Evolutionary conservation across 1,140 invertebrate species (phyloP).

Genomic region (Scaptomyza graminum): DNA sequence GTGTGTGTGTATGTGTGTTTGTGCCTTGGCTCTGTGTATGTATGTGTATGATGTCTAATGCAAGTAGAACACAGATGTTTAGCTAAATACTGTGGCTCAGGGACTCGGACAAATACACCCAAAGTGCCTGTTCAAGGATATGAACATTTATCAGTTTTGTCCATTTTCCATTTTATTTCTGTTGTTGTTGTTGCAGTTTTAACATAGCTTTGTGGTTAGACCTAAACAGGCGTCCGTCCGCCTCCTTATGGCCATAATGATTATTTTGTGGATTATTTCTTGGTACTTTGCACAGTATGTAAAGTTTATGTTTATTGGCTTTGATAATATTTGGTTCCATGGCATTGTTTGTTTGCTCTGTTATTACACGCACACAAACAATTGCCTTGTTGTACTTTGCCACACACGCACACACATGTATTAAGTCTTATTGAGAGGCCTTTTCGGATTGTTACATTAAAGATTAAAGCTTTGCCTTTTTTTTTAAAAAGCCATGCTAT

Average conservation of each 20-base stretch:
- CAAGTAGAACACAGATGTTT: constrained; percentile 60
- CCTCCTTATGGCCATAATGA: constrained; percentile 73
- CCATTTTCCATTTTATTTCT: constrained; percentile 17
- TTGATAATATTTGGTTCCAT: constrained; percentile 75
- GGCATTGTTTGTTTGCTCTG: constrained; percentile 66
- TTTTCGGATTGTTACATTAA: constrained; percentile 52
- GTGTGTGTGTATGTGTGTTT: background rate
- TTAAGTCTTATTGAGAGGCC: constrained; percentile 67
- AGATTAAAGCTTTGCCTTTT: constrained; percentile 28
- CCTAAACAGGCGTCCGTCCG: constrained; percentile 45
- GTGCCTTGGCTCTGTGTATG: background rate
- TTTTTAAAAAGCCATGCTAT: too few species aligned
- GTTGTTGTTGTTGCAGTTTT: constrained; percentile 65
- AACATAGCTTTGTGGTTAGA: constrained; percentile 59
- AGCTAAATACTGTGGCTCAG: constrained; percentile 49
- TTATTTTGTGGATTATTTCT: constrained; percentile 76
- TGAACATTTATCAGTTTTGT: constrained; percentile 57
- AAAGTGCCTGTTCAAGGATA: constrained; percentile 33
- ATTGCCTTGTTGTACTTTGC: background rate
- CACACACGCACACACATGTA: constrained; percentile 42
- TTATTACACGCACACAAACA: constrained; percentile 57
- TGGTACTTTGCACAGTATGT: constrained; percentile 43
- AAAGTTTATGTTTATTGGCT: constrained; percentile 68
- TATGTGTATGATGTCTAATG: constrained; percentile 35
- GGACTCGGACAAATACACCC: constrained; percentile 40